Base-by-base conservation (phyloP, 2,888 invertebrate genomes). In the Unio delphinus region DNA sequence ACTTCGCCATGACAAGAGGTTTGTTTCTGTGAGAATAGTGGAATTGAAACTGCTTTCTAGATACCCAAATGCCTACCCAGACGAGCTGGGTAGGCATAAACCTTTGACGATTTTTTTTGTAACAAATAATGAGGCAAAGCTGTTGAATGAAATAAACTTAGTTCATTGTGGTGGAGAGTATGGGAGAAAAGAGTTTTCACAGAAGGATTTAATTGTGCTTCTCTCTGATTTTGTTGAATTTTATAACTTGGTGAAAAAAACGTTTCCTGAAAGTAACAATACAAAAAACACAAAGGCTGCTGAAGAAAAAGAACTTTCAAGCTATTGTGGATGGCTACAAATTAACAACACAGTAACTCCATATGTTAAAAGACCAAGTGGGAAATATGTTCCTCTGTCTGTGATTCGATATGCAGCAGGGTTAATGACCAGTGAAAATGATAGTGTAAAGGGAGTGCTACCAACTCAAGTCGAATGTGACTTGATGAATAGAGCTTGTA, bases 21-120 rank as follows among this genome's bases (percentile, higher is more conserved):
- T 95, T 89, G 95, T 96, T 88, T 95, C 97, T n/a, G 97, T 98
- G 66, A 93, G 96, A 68, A 96, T 98, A 93, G 95, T 97, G 34
- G 98, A 98, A 90, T 93, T 94, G 86, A 97, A 97, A 90, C 92
- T 97, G 60, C 79, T 87, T 20, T 86, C 85, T 70, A 80, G 84
- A 61, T 88, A 88, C 74, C 87, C 88, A 8, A 86, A 85, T 71
- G 82, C 85, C 6, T 87, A 90, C 67, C 92, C 97, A 34, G 95
- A 95, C 89, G 96, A 96, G 91, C 95, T 96, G 91, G 93, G 96
- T 86, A 95, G 94, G 89, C 95, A 95, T 88, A 92, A 97, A 67
- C 96, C 97, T 89, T 95, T 98, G 81, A 93, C 95, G 80, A 96
- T 96, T 91, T 96, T 96, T 90, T 97, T 96, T 89, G 95, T 97